Base-by-base conservation (phyloP, 2,113 vertebrate species). In the Mormyrus lacerda region DNA sequence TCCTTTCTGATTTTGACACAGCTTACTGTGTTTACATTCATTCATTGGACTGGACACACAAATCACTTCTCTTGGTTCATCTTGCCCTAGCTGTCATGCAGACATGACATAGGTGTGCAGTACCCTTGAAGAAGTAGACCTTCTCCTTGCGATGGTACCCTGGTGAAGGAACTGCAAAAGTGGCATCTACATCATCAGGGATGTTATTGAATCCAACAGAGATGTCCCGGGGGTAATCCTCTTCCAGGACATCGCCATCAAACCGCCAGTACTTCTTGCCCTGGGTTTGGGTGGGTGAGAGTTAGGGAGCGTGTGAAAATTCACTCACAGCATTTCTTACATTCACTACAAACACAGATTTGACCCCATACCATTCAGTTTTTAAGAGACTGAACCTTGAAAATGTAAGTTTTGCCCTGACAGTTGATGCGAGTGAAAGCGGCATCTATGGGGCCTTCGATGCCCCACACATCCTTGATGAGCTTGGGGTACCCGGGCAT, bases 391-490 rank as follows among this genome's bases (percentile, higher is more conserved):
- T 45, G 24, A 91, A 99, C 98, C 97, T 99, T 97, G 93, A 99
- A 99, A 53, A 99, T 94, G 89, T 99, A 99, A 42, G 96, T 96
- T 93, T 99, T 99, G 85, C 98, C 98, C 91, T 99, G 96, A 91
- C 98, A 99, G 96, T 99, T 99, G 93, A 98, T 95, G 84, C 98
- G 97, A 5, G 98, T 99, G 92, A 99, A 99, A 86, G 98, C 98
- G 0, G 98, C 97, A 0, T 98, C 97, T 0, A 99, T 95, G 65
- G 98, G 98, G 0, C 98, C 98, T 19, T 96, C 79, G 0, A 99
- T 97, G n/a, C 98, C 98, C 98, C 98, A 99, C 76, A 98, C 93
- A 0, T 98, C 97, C 13, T 91, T 92, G 92, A 99, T 99, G 79
- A 97, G 97, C 90, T 97, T 99, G 89, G 98, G 98, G 92, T 97